These are phyloP conservation scores for Lycophotia porphyrea DNA, from an alignment of 2,888 invertebrate species.

Conservation along the genomic window DNA sequence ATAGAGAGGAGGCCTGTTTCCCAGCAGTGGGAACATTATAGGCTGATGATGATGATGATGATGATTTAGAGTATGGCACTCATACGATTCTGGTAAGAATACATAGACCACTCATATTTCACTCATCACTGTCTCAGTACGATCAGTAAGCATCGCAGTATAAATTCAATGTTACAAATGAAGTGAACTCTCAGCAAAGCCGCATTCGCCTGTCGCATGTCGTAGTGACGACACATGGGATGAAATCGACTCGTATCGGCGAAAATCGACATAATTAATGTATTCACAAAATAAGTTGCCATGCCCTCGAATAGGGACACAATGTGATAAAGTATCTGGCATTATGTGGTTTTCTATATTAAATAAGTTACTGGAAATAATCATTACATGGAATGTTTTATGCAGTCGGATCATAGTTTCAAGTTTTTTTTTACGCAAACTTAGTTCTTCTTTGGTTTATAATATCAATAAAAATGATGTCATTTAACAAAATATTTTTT, in stretches of 20 bases:
- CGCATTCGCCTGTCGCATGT: background rate
- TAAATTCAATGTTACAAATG: background rate
- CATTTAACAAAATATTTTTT: conserved; percentile 20
- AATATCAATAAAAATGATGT: conserved; percentile 40
- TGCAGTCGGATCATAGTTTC: conserved; percentile 36
- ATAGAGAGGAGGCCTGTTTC: no score
- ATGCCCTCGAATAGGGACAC: background rate
- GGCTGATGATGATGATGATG: no score
- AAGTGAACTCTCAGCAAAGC: background rate
- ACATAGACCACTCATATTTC: background rate
- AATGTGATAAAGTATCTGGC: conserved; percentile 12
- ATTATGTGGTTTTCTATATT: background rate
- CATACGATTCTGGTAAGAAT: background rate
- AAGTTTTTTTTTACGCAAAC: background rate
- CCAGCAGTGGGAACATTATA: no score
- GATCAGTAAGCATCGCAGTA: background rate
- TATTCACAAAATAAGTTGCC: background rate
- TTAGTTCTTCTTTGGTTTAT: conserved; percentile 62
- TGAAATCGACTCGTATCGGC: background rate
- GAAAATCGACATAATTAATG: background rate
- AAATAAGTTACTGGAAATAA: conserved; percentile 36
- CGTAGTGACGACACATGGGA: background rate
- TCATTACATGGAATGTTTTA: conserved; percentile 57
- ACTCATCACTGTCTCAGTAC: background rate
- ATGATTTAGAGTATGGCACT: background rate